Evolutionary conservation across 30 jellyfish, hydroid and myxozoan species (phyloP).

Genomic region (Pelagia noctiluca): DNA sequence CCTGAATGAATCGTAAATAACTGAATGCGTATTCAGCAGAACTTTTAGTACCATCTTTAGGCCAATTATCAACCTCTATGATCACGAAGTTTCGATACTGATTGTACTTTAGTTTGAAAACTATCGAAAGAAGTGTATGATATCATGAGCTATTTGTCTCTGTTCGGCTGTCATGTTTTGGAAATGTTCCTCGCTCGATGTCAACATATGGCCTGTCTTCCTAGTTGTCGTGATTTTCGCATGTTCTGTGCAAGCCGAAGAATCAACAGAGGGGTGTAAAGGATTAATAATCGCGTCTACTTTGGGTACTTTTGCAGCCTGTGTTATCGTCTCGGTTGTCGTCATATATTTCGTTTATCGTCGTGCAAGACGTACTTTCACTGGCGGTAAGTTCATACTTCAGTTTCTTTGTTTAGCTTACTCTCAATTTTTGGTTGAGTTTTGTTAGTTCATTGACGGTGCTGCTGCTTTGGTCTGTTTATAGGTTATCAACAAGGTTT

Average conservation of each 20-base stretch:
- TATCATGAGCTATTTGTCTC: too few relatives aligned
- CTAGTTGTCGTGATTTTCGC: not conserved
- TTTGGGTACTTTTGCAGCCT: constrained; percentile 62
- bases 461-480: too few relatives aligned
- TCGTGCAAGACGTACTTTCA: constrained; percentile 4
- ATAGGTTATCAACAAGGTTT: too few relatives aligned
- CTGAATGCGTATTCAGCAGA: too few relatives aligned
- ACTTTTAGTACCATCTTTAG: too few relatives aligned
- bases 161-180: not conserved
- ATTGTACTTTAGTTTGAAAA: too few relatives aligned
- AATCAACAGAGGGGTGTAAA: constrained; percentile 30
- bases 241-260: not conserved
- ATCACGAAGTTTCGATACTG: too few relatives aligned
- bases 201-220: constrained; percentile 1
- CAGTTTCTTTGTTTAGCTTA: not conserved
- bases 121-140: too few relatives aligned
- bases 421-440: too few relatives aligned
- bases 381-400: constrained; percentile 17
- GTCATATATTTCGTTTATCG: constrained; percentile 21
- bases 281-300: constrained; percentile 52
- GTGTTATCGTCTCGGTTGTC: constrained; percentile 21
- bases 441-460: too few relatives aligned
- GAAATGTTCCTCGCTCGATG: not conserved
- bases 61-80: too few relatives aligned
- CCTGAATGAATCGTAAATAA: not conserved